These are phyloP conservation scores for Vulpes vulpes DNA, from an alignment of 2,113 vertebrate genomes.

Conservation along the genomic window DNA sequence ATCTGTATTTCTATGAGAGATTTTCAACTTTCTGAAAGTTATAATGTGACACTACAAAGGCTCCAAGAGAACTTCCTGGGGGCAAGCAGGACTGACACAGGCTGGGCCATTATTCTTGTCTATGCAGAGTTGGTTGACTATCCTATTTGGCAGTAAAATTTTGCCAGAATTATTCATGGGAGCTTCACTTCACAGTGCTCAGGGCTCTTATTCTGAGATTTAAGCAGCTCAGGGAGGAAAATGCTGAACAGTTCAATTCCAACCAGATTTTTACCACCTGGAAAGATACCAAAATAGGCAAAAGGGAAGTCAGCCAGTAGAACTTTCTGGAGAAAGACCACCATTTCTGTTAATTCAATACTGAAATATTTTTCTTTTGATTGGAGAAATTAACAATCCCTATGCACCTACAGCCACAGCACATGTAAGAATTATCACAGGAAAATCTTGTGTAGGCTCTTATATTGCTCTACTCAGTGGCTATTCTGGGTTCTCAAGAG, in stretches of 20 bases:
- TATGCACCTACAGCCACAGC: too few species aligned
- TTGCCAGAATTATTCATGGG: constrained; percentile 31
- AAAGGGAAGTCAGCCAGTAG: constrained; percentile 13
- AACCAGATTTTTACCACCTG: constrained; percentile 44
- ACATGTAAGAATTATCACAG: too few species aligned
- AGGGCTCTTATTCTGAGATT: constrained; percentile 5
- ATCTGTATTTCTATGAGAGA: background rate
- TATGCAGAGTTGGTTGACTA: background rate
- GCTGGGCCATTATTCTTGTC: background rate
- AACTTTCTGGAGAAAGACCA: constrained; percentile 40
- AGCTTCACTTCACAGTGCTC: background rate
- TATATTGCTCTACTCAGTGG: too few species aligned
- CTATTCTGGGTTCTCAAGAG: too few species aligned
- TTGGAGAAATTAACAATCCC: background rate
- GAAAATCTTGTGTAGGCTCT: too few species aligned
- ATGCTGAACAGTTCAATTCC: background rate
- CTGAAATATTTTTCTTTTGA: constrained; percentile 38
- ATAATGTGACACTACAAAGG: background rate
- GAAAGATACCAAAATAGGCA: constrained; percentile 20
- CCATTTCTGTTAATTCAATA: background rate
- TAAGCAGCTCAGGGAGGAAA: constrained; percentile 1
- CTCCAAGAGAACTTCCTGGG: constrained; percentile 43
- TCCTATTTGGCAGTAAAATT: constrained; percentile 46
- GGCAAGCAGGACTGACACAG: background rate
- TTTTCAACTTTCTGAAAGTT: background rate